Base-by-base conservation (phyloP, 2,888 invertebrate species). In the Rhagonycha fulva region DNA sequence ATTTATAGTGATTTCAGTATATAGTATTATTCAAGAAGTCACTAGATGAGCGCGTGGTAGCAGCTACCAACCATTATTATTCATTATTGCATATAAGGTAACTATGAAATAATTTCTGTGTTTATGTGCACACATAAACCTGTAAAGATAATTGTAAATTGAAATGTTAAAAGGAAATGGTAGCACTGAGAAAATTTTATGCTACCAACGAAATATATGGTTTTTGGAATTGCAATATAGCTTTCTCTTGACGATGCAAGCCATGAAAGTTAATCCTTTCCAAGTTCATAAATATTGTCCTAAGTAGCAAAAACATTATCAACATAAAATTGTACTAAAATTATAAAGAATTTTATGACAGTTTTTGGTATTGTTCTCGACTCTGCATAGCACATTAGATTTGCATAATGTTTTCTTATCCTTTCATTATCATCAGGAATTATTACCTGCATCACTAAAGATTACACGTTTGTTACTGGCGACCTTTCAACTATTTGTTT, bases 381-480 rank as follows among this genome's bases (percentile, higher is more conserved):
- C 30, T 67, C 47, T 24, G 70, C 73, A 71, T 24, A 69, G 32
- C 62, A 68, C 72, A 75, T 70, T 68, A 62, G 24, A 76, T 78
- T 78, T 74, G 72, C 78, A 78, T 76, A 78, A 74, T 74, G 68
- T 23, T 71, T 74, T 76, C 74, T 72, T 72, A 70, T 77, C 79
- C 75, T 77, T 77, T 78, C 77, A 79, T 79, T 77, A 79, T 74
- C 71, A 71, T 74, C 75, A 62, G 70, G 77, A 79, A 77, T 77
- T 75, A 79, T 77, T 77, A 70, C 76, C 66, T 68, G 14, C 63
- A 68, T 68, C 69, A 74, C 68, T 71, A 12, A 70, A 76, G 60
- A 70, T 61, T 62, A 47, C 62, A 71, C 62, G 72, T 71, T 72
- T 66, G 66, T 19, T 71, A 62, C 32, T 71, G 60, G 26, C 62